Conservation (phyloP, 1,140 invertebrate genomes). For the Acyrthosiphon pisum region DNA sequence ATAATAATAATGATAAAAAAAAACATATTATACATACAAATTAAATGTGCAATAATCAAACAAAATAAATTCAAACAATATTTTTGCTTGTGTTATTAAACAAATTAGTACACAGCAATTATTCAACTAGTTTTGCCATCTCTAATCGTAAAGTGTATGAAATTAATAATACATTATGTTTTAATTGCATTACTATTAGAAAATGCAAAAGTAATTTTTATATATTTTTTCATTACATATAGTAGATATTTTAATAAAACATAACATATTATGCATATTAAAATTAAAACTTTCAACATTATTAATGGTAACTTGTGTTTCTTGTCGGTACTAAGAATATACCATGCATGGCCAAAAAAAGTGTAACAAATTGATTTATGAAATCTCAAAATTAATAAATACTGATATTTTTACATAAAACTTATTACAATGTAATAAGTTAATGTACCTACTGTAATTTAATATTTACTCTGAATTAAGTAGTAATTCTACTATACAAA, state of each 20-base stretch:
- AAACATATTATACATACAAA: background rate
- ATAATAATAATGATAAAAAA: background rate
- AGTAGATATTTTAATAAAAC: background rate
- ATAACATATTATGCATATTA: background rate
- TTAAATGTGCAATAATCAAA: background rate
- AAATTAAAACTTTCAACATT: background rate
- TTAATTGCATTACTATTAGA: background rate
- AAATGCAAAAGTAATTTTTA: background rate
- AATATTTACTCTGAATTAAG: background rate
- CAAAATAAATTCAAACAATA: background rate
- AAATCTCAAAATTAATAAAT: background rate
- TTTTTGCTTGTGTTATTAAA: background rate
- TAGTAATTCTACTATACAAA: background rate
- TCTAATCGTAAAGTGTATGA: background rate
- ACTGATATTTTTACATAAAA: too few relatives aligned
- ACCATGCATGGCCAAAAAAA: background rate
- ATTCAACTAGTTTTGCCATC: background rate
- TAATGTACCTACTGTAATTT: background rate
- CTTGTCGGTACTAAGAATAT: background rate
- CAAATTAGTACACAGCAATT: background rate
- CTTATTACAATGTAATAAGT: background rate
- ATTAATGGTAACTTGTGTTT: background rate
- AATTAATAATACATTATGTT: background rate
- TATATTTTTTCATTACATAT: background rate
- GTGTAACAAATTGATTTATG: background rate